phyloP scores from a whole-genome alignment of 1,140 invertebrate species.

The Sminthurides bifidus region DNA sequence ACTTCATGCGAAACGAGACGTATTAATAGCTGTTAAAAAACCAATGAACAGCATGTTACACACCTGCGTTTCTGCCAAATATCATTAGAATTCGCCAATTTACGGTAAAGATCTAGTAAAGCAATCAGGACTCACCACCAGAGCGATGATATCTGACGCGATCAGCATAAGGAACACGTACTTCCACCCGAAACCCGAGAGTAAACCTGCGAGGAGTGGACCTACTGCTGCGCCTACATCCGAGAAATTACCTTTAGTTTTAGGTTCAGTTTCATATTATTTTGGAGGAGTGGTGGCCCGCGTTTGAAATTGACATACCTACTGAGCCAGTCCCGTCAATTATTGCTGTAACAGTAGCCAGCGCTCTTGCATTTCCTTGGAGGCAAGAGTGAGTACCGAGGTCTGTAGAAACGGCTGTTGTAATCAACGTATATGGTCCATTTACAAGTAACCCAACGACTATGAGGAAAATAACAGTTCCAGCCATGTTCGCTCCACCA shows the following conservation, averaged over 20 bases:
- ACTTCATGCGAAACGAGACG: constrained; percentile 31
- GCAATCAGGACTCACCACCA: constrained; percentile 45
- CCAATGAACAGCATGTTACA: constrained; percentile 7
- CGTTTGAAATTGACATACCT: no score
- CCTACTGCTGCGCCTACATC: constrained; percentile 66
- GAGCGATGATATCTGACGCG: constrained; percentile 61
- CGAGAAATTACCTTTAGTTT: constrained; percentile 2
- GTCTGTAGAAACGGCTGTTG: constrained; percentile 89
- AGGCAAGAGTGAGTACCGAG: constrained; percentile 77
- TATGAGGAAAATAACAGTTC: constrained; percentile 60
- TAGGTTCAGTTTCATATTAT: no score
- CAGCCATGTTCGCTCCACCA: constrained; percentile 46
- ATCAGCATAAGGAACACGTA: constrained; percentile 90
- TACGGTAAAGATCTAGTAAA: not conserved
- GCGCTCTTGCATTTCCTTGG: constrained; percentile 69
- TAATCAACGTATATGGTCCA: constrained; percentile 90
- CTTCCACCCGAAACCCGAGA: constrained; percentile 60
- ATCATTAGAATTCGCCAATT: not conserved
- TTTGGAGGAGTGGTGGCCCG: no score
- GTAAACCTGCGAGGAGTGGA: constrained; percentile 74
- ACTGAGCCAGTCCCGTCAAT: constrained; percentile 93
- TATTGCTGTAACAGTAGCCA: constrained; percentile 91
- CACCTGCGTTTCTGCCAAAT: not conserved
- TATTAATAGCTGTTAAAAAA: constrained; percentile 27
- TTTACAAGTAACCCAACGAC: constrained; percentile 75